Evolutionary conservation across 2,797 vertebrate species (phyloP), one percentile per base, ranked within the genome.

Genomic region (Masticophis lateralis): DNA sequence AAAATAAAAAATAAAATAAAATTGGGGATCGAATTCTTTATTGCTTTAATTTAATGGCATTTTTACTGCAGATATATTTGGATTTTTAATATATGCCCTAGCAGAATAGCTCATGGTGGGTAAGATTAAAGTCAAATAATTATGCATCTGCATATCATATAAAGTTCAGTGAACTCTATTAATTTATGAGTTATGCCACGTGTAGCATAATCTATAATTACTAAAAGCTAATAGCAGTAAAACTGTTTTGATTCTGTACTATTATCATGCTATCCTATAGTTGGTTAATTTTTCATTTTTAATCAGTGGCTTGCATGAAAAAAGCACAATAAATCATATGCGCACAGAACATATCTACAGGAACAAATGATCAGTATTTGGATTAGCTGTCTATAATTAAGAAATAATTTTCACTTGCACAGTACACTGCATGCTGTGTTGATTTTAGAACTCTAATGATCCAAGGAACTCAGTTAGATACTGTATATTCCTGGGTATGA

Each of bases 91-190:
- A 5, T 43, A 1, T 95, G 59, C 27, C 53, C 87, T 92, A 66
- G 63, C 27, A 94, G 88, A 94, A 91, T 56, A 53, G 32, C 28
- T 93, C 69, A 32, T 22, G 74, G 3, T 51, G n/a, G 27, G 11
- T 91, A 94, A 92, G 47, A 89, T 16, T 93, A 92, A 91, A n/a
- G 66, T 59, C 3, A 93, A 93, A 90, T 94, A 89, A 91, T 94
- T 94, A 56, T n/a, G 53, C 69, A 87, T 1, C 59, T 47, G 60
- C 32, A 93, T 22, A 27, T 69, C 86, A 93, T 37, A 57, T 93
- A 56, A 94, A 95, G 74, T 94, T 94, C 90, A 94, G 55, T 89
- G 57, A 88, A 92, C 92, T 89, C 92, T 94, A 94, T 60, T 93
- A 92, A 92, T 95, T 95, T 91, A 91, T 92, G 88, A 94, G 56